Evolutionary conservation across 2,113 vertebrate genomes (phyloP).

Genomic region (Anguilla japonica): DNA sequence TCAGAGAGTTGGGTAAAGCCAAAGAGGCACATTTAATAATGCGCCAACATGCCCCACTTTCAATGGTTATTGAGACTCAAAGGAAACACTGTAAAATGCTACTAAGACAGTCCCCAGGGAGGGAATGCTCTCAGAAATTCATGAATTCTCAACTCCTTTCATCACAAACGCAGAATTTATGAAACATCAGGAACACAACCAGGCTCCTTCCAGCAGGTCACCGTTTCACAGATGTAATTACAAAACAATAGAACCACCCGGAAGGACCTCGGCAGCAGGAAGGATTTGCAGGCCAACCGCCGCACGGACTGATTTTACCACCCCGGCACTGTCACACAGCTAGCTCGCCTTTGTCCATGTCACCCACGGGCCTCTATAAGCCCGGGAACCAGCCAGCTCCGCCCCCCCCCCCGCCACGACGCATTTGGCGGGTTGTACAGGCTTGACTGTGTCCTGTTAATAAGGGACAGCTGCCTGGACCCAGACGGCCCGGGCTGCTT

Average conservation of each 20-base stretch:
- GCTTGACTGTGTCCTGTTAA: not conserved
- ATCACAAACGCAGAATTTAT: not conserved
- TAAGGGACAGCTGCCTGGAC: slow-evolving; percentile 1
- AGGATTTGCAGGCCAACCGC: not conserved
- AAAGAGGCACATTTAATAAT: not conserved
- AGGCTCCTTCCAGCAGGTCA: not conserved
- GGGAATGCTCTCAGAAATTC: not conserved
- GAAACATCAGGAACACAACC: not conserved
- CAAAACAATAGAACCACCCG: not conserved
- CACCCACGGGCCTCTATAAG: not conserved
- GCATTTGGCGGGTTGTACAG: not conserved
- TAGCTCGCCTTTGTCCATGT: not conserved
- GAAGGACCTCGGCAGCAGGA: not conserved
- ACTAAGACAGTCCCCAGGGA: not conserved
- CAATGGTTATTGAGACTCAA: not conserved
- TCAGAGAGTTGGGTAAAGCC: not conserved
- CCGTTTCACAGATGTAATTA: not conserved
- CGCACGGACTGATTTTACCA: not conserved
- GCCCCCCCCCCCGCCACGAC: not conserved
- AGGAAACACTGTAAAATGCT: not conserved
- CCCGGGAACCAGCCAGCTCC: not conserved
- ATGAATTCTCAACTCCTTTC: not conserved
- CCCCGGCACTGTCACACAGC: not conserved
- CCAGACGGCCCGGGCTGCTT: not conserved
- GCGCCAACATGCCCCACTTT: not conserved